Conservation (phyloP, 2,113 vertebrate species). For the Trogon surrucura region DNA sequence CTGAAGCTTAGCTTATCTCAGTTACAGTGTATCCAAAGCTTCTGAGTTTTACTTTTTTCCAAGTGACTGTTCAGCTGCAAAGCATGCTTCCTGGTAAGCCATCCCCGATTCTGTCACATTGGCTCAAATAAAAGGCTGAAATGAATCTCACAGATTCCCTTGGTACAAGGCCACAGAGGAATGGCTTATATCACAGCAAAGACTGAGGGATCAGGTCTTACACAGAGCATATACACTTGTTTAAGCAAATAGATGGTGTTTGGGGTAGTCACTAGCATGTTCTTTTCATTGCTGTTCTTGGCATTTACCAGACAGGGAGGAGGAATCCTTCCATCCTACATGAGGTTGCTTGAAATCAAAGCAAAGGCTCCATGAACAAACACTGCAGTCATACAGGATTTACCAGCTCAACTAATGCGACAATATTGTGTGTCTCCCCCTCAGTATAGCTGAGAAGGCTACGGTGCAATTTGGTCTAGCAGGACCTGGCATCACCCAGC, state of each 20-base stretch:
- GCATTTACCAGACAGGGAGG: not conserved
- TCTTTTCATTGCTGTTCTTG: not conserved
- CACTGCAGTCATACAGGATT: not conserved
- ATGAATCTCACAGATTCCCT: not conserved
- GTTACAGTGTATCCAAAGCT: not conserved
- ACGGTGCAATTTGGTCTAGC: not conserved
- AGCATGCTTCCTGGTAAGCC: not conserved
- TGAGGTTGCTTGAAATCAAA: not conserved
- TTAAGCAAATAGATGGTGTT: not conserved
- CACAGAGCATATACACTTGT: not conserved
- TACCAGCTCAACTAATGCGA: not conserved
- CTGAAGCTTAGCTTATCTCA: constrained; percentile 12
- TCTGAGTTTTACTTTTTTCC: not conserved
- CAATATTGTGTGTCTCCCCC: not conserved
- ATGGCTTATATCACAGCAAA: not conserved
- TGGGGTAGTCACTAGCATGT: not conserved
- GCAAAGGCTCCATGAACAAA: not conserved
- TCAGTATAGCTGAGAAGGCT: not conserved
- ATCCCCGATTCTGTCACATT: not conserved
- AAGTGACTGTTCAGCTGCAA: not conserved
- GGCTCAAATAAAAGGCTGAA: not conserved
- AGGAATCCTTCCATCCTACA: not conserved
- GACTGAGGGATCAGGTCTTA: not conserved
- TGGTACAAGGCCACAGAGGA: not conserved
- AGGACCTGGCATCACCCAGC: not conserved